Conservation (phyloP, 2,113 vertebrate species). For the Pantherophis guttatus region DNA sequence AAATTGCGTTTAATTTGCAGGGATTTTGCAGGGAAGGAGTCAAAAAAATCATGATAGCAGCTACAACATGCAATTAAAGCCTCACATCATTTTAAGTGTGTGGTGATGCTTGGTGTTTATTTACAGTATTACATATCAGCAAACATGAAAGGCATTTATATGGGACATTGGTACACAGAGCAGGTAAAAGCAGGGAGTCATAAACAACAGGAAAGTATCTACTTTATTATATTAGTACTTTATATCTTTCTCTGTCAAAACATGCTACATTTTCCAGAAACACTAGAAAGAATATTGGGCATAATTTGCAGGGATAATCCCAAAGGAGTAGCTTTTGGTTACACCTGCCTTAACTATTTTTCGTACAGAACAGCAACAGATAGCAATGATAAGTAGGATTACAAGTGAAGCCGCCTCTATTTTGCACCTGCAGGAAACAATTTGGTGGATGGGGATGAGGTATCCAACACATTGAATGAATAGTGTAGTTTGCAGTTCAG, state of each 20-base stretch:
- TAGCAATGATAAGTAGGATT: not conserved
- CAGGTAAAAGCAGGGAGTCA: not conserved
- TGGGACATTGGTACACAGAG: not conserved
- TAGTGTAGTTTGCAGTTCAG: constrained; percentile 49
- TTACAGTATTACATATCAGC: not conserved
- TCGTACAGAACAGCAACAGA: not conserved
- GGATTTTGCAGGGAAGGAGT: not conserved
- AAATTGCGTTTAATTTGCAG: constrained; percentile 56
- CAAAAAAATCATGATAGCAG: not conserved
- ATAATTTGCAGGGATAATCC: not conserved
- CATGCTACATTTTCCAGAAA: not conserved
- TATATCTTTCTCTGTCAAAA: not conserved
- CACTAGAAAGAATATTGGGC: not conserved
- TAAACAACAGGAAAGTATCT: not conserved
- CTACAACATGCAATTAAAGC: not conserved
- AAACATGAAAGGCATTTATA: not conserved
- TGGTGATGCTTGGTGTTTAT: not conserved
- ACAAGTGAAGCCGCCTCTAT: not conserved
- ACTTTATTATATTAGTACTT: not conserved
- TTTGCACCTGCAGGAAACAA: not conserved
- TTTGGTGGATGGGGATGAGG: constrained; percentile 28
- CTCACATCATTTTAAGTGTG: not conserved
- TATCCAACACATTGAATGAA: constrained; percentile 24
- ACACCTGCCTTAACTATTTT: not conserved
- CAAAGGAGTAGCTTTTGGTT: not conserved